Evolutionary conservation across 2,113 vertebrate genomes (phyloP).

Genomic region (Apteryx owenii): DNA sequence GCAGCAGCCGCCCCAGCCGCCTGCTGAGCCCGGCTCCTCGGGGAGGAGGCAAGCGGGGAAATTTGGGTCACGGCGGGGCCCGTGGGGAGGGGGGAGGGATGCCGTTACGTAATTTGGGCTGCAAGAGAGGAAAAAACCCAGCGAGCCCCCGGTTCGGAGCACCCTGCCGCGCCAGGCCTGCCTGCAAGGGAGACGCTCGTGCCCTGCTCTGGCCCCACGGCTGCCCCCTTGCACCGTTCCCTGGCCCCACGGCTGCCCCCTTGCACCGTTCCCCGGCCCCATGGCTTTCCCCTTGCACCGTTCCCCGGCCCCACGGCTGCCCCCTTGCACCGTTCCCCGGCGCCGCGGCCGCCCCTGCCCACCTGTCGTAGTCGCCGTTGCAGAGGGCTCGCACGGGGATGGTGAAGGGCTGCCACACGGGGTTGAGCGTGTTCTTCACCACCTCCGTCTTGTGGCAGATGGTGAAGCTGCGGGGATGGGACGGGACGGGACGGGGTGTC

Average conservation of each 20-base stretch:
- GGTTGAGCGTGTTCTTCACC: constrained; percentile 95
- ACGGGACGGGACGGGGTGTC: background rate
- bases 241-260: background rate
- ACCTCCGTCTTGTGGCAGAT: constrained; percentile 95
- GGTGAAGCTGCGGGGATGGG: constrained; percentile 82
- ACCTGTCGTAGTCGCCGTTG: constrained; percentile 97
- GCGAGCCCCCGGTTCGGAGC: background rate
- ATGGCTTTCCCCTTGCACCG: no score
- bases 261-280: background rate
- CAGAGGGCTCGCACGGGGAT: constrained; percentile 95
- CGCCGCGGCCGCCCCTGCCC: background rate
- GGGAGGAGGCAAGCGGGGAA: background rate
- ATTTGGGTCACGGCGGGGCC: constrained; percentile 42
- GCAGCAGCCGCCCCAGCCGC: background rate
- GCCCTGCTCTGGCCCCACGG: background rate
- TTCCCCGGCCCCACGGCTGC: no score
- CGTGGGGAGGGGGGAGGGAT: constrained; percentile 8
- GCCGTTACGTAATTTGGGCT: constrained; percentile 33
- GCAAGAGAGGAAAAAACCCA: background rate
- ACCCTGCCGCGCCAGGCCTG: fast-evolving
- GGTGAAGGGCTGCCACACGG: constrained; percentile 96
- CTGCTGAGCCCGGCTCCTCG: background rate
- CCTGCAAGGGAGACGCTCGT: background rate
- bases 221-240: background rate
- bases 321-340: no score